phyloP scores from a whole-genome alignment of 2,797 vertebrate genomes.

The Babyrousa celebensis region DNA sequence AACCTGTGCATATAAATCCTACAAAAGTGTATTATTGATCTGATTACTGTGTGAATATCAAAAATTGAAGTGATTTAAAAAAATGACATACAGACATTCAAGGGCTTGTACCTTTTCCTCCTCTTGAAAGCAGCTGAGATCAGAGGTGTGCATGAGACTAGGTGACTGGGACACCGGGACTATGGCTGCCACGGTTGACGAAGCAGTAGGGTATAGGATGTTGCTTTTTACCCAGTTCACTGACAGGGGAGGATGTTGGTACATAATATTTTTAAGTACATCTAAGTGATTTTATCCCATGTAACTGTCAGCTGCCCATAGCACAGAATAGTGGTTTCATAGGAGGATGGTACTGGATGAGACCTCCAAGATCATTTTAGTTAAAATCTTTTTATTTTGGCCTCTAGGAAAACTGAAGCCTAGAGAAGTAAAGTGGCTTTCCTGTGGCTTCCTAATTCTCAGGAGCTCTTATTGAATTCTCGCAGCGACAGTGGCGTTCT shows the following conservation, averaged over 20 bases:
- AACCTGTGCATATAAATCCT: neutral
- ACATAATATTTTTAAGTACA: neutral
- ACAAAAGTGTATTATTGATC: neutral
- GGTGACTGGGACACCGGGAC: neutral
- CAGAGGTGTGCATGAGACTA: neutral
- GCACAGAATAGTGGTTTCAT: neutral
- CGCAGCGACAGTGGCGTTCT: neutral
- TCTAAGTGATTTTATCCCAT: neutral
- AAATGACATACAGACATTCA: neutral
- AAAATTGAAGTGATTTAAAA: neutral
- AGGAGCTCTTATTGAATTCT: neutral
- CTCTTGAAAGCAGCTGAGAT: neutral
- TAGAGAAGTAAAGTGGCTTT: neutral
- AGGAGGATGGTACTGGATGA: neutral
- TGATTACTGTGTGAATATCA: neutral
- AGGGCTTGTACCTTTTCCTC: neutral
- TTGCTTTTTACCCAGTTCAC: neutral
- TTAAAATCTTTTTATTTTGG: conserved; percentile 36
- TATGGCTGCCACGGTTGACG: neutral
- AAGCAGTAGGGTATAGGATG: neutral
- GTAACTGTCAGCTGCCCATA: neutral
- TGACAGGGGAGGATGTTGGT: neutral
- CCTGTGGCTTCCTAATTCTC: neutral
- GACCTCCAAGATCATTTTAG: neutral
- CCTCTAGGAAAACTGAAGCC: conserved; percentile 32